phyloP scores from a whole-genome alignment of 2,888 invertebrate genomes.

The Synergus laeviventris region DNA sequence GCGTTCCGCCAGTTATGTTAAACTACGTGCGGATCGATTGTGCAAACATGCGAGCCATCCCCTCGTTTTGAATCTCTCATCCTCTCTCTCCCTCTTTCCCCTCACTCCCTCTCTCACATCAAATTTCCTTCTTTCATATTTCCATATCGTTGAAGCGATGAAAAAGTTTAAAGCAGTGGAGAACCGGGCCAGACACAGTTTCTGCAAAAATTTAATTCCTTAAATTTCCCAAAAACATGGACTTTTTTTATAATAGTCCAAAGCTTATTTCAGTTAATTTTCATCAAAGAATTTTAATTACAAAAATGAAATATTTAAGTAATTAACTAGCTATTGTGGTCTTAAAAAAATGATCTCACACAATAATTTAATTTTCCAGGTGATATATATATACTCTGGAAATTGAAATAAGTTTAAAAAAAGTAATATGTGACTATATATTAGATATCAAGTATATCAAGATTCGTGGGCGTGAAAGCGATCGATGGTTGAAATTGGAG shows the following conservation, averaged over 20 bases:
- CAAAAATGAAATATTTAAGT: background rate
- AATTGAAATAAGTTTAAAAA: background rate
- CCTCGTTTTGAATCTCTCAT: slow-evolving; percentile 42
- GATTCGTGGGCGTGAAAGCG: slow-evolving; percentile 8
- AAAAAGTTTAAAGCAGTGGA: slow-evolving; percentile 31
- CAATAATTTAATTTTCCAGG: too few species aligned
- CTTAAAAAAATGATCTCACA: too few species aligned
- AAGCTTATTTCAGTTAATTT: background rate
- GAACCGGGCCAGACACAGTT: background rate
- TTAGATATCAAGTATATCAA: slow-evolving; percentile 2
- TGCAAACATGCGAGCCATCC: slow-evolving; percentile 61
- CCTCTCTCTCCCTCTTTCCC: slow-evolving; percentile 23
- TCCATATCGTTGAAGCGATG: slow-evolving; percentile 37
- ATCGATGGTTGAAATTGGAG: slow-evolving; percentile 19
- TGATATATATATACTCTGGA: background rate
- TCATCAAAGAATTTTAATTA: background rate
- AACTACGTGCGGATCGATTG: slow-evolving; percentile 66
- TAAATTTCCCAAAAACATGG: background rate
- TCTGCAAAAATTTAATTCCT: background rate
- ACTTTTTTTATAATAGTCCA: background rate
- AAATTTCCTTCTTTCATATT: slow-evolving; percentile 40
- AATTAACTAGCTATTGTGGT: too few species aligned
- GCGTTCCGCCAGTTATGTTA: slow-evolving; percentile 54
- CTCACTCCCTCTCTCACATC: slow-evolving; percentile 43
- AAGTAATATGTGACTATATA: background rate